Percentiles rank a stretch among this genome's conserved stretches.
Evolutionary conservation across 2,797 vertebrate genomes (phyloP).

Genomic region (Anguilla marmorata): DNA sequence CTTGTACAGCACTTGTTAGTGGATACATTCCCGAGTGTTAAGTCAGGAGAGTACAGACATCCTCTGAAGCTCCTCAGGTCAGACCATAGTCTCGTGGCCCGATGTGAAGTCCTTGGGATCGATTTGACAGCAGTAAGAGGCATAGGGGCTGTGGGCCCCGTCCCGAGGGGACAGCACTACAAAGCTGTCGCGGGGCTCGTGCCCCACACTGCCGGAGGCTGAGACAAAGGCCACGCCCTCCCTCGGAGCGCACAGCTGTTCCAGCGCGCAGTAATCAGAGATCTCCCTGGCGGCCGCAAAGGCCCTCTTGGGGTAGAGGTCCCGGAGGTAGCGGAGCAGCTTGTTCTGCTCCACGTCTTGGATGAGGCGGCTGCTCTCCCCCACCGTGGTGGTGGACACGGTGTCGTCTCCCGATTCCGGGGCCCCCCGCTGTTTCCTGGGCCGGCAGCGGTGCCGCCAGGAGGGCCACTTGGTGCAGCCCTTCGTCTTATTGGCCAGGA

Average conservation of each 20-base stretch:
- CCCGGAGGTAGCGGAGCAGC: slow-evolving; percentile 67
- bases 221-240: slow-evolving; percentile 59
- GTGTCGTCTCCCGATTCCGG: slow-evolving; percentile 50
- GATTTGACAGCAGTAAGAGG: slow-evolving; percentile 77
- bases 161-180: slow-evolving; percentile 70
- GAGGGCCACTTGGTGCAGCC: slow-evolving; percentile 72
- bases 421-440: slow-evolving; percentile 52
- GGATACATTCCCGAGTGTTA: neutral
- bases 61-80: slow-evolving; percentile 40
- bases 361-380: slow-evolving; percentile 60
- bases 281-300: slow-evolving; percentile 50
- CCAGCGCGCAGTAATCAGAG: slow-evolving; percentile 67
- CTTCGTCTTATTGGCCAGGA: slow-evolving; percentile 75
- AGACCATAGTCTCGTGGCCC: slow-evolving; percentile 77
- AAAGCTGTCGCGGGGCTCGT: slow-evolving; percentile 74
- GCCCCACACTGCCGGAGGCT: slow-evolving; percentile 68
- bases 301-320: slow-evolving; percentile 63
- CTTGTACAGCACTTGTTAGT: neutral
- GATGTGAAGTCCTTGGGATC: slow-evolving; percentile 69
- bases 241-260: slow-evolving; percentile 52
- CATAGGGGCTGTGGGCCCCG: slow-evolving; percentile 69
- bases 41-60: neutral
- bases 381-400: slow-evolving; percentile 41
- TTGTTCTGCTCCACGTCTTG: slow-evolving; percentile 63
- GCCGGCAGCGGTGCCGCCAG: slow-evolving; percentile 31